Percentiles rank a stretch among this genome's conserved stretches.
These are phyloP conservation scores for Marmota flaviventris DNA, from an alignment of 2,113 vertebrate species.

Conservation along the genomic window DNA sequence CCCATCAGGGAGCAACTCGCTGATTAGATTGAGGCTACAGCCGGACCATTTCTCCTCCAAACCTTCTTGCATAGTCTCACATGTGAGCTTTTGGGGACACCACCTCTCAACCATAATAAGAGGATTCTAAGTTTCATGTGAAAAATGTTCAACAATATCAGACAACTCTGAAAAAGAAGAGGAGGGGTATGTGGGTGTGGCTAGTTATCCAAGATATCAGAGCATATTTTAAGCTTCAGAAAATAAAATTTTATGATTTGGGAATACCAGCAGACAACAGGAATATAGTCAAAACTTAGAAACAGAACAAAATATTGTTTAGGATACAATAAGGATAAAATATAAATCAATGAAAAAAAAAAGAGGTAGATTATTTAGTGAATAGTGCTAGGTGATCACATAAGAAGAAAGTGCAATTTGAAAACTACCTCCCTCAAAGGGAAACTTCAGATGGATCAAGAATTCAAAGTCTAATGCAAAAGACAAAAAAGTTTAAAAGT, in stretches of 20 bases:
- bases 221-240: neutral
- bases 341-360: neutral
- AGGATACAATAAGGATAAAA: neutral
- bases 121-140: neutral
- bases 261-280: neutral
- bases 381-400: neutral
- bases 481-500: neutral
- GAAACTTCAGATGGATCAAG: neutral
- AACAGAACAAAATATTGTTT: neutral
- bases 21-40: no score
- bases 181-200: neutral
- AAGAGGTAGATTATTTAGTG: constrained; percentile 11
- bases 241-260: neutral
- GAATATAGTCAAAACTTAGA: neutral
- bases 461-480: neutral
- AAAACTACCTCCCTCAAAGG: neutral
- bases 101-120: neutral
- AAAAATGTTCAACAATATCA: neutral
- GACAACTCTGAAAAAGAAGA: neutral
- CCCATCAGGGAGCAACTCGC: no score
- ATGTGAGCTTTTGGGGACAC: no score
- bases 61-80: no score
- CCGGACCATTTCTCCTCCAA: no score
- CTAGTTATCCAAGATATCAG: neutral
- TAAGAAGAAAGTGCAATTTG: neutral